These are phyloP conservation scores for Rattus rattus DNA, from an alignment of 2,113 vertebrate genomes.

Conservation along the genomic window DNA sequence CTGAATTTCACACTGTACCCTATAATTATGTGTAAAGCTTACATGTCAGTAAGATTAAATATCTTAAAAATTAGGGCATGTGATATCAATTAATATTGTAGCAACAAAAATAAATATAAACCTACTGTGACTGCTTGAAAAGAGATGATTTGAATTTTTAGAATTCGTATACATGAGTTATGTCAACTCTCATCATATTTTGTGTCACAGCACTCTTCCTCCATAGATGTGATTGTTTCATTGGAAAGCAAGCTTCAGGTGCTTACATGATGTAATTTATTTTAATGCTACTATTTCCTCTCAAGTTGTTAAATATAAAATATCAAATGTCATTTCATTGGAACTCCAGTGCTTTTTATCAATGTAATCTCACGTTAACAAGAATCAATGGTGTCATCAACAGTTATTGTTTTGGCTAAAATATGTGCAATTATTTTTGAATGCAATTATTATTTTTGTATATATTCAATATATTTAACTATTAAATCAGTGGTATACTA, in stretches of 20 bases:
- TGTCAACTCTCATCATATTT: background rate
- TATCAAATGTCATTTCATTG: background rate
- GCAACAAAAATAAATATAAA: background rate
- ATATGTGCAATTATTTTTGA: background rate
- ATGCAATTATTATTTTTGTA: background rate
- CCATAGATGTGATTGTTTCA: background rate
- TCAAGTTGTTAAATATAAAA: too few relatives aligned
- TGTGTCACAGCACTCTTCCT: background rate
- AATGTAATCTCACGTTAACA: background rate
- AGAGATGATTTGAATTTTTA: background rate
- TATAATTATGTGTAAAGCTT: background rate
- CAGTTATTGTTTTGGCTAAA: background rate
- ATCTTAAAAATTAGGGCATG: background rate
- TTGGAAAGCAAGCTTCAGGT: background rate
- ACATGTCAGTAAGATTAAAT: too few relatives aligned
- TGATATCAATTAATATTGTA: background rate
- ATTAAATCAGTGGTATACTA: background rate
- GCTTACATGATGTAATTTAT: accelerated
- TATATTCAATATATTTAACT: background rate
- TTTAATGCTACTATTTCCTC: background rate
- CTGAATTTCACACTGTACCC: background rate
- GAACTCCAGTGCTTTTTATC: background rate
- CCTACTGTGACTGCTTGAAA: background rate
- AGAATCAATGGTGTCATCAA: background rate
- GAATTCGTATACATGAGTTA: accelerated